These are phyloP conservation scores for Phania funesta DNA, from an alignment of 2,888 invertebrate genomes.

Conservation along the genomic window DNA sequence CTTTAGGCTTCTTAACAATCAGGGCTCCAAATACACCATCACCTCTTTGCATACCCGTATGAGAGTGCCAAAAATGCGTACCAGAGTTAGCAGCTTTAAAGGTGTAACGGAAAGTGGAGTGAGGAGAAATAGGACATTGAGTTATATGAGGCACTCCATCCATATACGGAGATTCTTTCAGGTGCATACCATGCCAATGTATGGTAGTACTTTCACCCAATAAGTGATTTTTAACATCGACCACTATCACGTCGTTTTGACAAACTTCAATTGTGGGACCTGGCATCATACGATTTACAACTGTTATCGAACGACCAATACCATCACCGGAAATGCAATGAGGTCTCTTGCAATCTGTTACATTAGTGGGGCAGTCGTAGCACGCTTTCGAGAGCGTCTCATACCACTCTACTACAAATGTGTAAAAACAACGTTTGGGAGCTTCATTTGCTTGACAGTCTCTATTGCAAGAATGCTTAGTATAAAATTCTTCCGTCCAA, in stretches of 20 bases:
- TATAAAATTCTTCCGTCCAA: constrained; percentile 76
- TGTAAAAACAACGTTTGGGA: constrained; percentile 84
- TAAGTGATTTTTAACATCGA: constrained; percentile 90
- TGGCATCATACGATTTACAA: constrained; percentile 92
- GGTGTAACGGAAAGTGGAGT: constrained; percentile 87
- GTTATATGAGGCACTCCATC: constrained; percentile 93
- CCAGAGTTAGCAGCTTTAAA: constrained; percentile 88
- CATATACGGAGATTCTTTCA: constrained; percentile 89
- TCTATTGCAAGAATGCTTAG: constrained; percentile 83
- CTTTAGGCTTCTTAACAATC: constrained; percentile 86
- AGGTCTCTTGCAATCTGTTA: constrained; percentile 87
- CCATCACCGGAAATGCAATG: constrained; percentile 94
- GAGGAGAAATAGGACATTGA: constrained; percentile 90
- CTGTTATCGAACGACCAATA: constrained; percentile 86
- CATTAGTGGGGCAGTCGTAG: constrained; percentile 88
- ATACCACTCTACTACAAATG: constrained; percentile 87
- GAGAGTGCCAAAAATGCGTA: constrained; percentile 93
- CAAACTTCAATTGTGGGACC: constrained; percentile 94
- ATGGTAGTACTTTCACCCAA: constrained; percentile 91
- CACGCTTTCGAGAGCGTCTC: constrained; percentile 94
- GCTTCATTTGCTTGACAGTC: constrained; percentile 82
- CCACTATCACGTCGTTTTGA: constrained; percentile 89
- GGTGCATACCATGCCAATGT: constrained; percentile 96
- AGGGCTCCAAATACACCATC: constrained; percentile 92
- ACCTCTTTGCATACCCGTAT: constrained; percentile 90